A percentile compares a stretch with the other conserved stretches of the same genome.
These are phyloP conservation scores for Conopomorpha cramerella DNA, from an alignment of 1,140 invertebrate species.

Conservation along the genomic window DNA sequence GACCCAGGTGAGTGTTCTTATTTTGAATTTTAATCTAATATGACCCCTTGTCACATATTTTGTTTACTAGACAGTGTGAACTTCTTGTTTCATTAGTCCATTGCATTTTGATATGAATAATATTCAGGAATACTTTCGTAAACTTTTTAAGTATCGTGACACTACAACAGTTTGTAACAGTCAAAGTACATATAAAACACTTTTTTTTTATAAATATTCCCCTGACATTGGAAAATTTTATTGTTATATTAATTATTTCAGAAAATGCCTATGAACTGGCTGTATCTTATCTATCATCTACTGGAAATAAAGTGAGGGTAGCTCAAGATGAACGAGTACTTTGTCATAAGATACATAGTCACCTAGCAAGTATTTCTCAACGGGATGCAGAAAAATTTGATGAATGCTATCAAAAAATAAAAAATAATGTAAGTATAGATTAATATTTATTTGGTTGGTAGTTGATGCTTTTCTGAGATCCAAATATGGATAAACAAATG, in stretches of 20 bases:
- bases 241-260: slow-evolving; percentile 9
- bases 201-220: no score
- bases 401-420: slow-evolving; percentile 50
- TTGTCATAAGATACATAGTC: slow-evolving; percentile 42
- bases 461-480: no score
- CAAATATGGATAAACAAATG: no score
- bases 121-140: slow-evolving; percentile 30
- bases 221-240: neutral
- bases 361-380: slow-evolving; percentile 23
- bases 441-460: neutral
- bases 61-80: slow-evolving; percentile 4
- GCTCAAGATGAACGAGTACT: slow-evolving; percentile 36
- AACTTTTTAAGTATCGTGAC: slow-evolving; percentile 18
- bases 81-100: slow-evolving; percentile 5
- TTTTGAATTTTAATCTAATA: slow-evolving; percentile 14
- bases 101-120: slow-evolving; percentile 20
- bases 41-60: slow-evolving; percentile 9
- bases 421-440: slow-evolving; percentile 33
- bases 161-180: slow-evolving; percentile 16
- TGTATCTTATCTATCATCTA: slow-evolving; percentile 42
- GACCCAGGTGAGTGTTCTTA: slow-evolving; percentile 41
- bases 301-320: slow-evolving; percentile 21
- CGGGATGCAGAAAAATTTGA: slow-evolving; percentile 50
- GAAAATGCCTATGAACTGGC: slow-evolving; percentile 53
- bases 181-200: neutral